These are phyloP conservation scores for Rousettus leschenaultii DNA, from an alignment of 2,113 vertebrate genomes.

Conservation along the genomic window DNA sequence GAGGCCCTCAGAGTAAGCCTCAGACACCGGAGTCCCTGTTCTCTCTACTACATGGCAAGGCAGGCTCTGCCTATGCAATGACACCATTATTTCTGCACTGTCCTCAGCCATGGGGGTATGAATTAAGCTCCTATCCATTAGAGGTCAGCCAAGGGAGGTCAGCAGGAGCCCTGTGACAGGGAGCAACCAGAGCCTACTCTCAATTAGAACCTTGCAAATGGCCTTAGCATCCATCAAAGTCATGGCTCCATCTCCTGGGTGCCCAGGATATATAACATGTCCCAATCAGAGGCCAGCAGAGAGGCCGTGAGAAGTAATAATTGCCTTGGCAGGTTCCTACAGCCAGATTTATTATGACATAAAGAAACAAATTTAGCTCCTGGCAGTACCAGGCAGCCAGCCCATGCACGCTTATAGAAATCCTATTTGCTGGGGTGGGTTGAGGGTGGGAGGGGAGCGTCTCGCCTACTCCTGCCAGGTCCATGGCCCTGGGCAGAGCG, in stretches of 20 bases:
- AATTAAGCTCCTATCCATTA: background rate
- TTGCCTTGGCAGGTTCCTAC: background rate
- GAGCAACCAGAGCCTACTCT: background rate
- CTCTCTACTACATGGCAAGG: background rate
- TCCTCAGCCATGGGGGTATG: background rate
- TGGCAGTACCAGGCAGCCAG: background rate
- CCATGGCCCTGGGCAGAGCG: background rate
- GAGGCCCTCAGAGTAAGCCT: background rate
- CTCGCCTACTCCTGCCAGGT: background rate
- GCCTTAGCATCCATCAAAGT: background rate
- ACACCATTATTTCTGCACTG: background rate
- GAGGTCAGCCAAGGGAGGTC: background rate
- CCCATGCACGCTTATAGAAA: background rate
- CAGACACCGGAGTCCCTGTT: fast-evolving
- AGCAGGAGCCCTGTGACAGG: background rate
- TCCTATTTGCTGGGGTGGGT: background rate
- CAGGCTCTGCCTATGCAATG: fast-evolving
- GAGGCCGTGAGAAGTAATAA: background rate
- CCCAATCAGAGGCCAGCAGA: background rate
- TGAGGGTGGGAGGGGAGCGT: fast-evolving
- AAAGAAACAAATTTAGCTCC: background rate
- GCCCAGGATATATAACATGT: background rate
- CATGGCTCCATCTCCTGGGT: background rate
- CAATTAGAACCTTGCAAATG: background rate
- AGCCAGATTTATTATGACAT: background rate